A percentile compares a stretch with the other conserved stretches of the same genome.
Evolutionary conservation across 2,888 invertebrate genomes (phyloP).

Genomic region (Lagria hirta): DNA sequence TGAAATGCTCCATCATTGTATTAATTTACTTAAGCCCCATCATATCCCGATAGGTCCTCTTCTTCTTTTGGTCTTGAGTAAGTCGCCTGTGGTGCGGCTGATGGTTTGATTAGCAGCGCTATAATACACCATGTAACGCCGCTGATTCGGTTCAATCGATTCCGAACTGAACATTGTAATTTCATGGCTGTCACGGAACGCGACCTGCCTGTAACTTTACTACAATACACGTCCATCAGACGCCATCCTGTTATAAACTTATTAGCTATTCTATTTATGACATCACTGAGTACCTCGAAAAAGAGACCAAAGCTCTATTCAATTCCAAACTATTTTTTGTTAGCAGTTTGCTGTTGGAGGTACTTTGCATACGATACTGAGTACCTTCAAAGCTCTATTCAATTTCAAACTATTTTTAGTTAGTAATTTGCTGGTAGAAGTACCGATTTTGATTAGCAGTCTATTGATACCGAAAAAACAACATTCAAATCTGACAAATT

Average conservation of each 20-base stretch:
- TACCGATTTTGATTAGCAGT: no score
- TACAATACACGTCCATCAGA: conserved; percentile 51
- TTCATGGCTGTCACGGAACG: conserved; percentile 54
- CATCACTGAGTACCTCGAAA: conserved; percentile 19
- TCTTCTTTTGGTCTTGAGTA: conserved; percentile 23
- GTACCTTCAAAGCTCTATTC: no score
- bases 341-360: no score
- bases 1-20: conserved; percentile 51
- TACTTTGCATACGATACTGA: no score
- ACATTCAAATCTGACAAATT: no score
- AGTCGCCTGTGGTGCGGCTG: conserved; percentile 35
- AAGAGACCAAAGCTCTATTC: no score
- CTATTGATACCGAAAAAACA: no score
- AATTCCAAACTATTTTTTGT: no score
- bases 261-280: conserved; percentile 46
- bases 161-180: conserved; percentile 55
- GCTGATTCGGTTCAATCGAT: conserved; percentile 55
- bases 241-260: conserved; percentile 48
- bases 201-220: conserved; percentile 49
- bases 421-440: no score
- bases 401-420: no score
- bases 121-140: conserved; percentile 52
- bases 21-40: conserved; percentile 48
- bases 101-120: conserved; percentile 42
- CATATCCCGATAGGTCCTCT: no score